A percentile compares a stretch with the other conserved stretches of the same genome.
Conservation (phyloP, 2,113 vertebrate species). For the Columbina picui region DNA sequence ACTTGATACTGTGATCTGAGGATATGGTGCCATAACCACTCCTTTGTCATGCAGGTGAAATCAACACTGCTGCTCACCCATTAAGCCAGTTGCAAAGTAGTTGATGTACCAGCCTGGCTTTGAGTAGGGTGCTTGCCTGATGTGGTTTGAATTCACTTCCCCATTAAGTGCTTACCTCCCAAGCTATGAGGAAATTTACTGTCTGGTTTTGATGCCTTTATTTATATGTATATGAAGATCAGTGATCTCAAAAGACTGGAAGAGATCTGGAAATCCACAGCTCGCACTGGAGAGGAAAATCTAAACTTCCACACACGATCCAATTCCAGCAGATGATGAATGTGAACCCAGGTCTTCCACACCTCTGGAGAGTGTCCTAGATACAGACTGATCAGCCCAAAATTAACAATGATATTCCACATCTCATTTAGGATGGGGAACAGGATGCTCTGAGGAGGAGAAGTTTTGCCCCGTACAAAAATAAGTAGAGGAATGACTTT, state of each 20-base stretch:
- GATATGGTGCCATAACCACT: background rate
- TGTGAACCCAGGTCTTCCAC: background rate
- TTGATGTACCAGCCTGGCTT: background rate
- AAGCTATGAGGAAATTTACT: background rate
- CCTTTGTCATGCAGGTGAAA: fast-evolving
- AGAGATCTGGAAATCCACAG: background rate
- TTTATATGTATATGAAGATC: background rate
- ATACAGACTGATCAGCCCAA: background rate
- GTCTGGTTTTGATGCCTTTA: background rate
- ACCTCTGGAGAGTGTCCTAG: background rate
- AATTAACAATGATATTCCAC: background rate
- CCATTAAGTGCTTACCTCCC: background rate
- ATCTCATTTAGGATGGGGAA: background rate
- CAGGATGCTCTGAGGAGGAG: background rate
- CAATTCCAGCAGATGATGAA: background rate
- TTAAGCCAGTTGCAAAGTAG: background rate
- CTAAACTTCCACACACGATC: background rate
- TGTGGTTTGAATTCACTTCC: background rate
- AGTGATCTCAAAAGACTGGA: background rate
- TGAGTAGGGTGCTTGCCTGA: background rate
- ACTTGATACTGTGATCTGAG: too few species aligned
- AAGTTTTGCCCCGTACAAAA: background rate
- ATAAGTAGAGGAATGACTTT: background rate
- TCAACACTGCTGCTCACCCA: background rate
- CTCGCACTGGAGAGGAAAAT: background rate